A percentile compares a stretch with the other conserved stretches of the same genome.
These are phyloP conservation scores for Pseudorasbora parva DNA, from an alignment of 2,113 vertebrate species.

Conservation along the genomic window DNA sequence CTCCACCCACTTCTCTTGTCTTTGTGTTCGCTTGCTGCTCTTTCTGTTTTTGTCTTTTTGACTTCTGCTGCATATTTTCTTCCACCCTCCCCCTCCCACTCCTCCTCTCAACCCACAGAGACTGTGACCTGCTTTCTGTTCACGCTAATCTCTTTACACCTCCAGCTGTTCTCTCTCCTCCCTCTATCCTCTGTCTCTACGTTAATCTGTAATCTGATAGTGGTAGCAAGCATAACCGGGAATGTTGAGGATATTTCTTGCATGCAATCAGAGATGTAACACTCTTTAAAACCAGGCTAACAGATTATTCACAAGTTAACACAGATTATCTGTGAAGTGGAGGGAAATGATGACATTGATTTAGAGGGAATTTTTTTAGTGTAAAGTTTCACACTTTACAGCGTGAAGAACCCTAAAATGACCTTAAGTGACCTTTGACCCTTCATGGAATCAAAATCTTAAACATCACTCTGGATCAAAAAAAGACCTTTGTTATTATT, in stretches of 20 bases:
- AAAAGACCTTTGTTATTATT: neutral
- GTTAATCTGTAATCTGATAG: constrained; percentile 46
- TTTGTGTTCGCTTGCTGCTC: constrained; percentile 22
- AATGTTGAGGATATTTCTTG: constrained; percentile 2
- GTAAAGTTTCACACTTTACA: neutral
- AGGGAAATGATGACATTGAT: neutral
- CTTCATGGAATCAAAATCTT: neutral
- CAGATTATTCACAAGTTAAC: neutral
- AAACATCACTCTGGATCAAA: neutral
- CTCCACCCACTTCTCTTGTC: constrained; percentile 24
- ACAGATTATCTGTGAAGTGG: neutral
- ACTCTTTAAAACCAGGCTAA: neutral
- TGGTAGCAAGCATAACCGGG: neutral
- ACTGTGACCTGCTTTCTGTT: constrained; percentile 36
- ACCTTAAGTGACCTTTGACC: constrained; percentile 4
- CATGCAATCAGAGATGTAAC: neutral
- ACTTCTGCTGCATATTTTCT: constrained; percentile 2
- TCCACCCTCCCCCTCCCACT: neutral
- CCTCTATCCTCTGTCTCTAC: constrained; percentile 2
- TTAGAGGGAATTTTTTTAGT: neutral
- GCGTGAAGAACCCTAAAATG: neutral
- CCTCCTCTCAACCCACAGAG: constrained; percentile 20
- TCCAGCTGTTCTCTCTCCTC: constrained; percentile 50
- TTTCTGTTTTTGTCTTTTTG: constrained; percentile 22
- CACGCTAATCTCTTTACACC: constrained; percentile 51